phyloP scores from a whole-genome alignment of 2,113 vertebrate genomes.

The Choloepus hoffmanni region DNA sequence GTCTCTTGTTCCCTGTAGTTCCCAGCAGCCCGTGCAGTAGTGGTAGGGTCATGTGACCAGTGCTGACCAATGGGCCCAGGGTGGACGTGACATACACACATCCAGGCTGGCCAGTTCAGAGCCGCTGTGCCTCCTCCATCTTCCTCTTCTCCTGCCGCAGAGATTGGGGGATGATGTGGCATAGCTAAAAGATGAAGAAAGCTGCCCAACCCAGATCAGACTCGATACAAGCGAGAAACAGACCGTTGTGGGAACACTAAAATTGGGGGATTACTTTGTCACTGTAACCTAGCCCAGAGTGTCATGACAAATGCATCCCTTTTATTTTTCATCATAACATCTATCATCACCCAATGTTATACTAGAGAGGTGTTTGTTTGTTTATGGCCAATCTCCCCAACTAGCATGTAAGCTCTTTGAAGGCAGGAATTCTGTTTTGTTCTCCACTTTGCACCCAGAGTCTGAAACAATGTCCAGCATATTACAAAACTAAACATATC shows the following conservation, averaged over 20 bases:
- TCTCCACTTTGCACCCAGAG: too few relatives aligned
- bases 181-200: neutral
- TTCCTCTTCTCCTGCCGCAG: neutral
- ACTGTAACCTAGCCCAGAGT: neutral
- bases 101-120: neutral
- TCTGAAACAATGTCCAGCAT: neutral
- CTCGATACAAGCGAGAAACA: neutral
- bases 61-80: too few relatives aligned
- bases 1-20: rapidly evolving
- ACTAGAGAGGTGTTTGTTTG: neutral
- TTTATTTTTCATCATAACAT: neutral
- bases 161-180: neutral
- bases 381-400: neutral
- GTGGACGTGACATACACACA: neutral
- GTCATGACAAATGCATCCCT: neutral
- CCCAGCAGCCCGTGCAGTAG: rapidly evolving
- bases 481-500: neutral
- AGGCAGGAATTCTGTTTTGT: neutral
- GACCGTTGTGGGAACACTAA: neutral
- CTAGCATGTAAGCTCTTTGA: neutral
- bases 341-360: neutral
- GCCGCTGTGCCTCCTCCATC: neutral
- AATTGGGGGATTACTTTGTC: neutral
- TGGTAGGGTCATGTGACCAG: neutral
- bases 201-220: neutral